These are phyloP conservation scores for Lasiurus borealis DNA, from an alignment of 2,113 vertebrate species.

Conservation along the genomic window DNA sequence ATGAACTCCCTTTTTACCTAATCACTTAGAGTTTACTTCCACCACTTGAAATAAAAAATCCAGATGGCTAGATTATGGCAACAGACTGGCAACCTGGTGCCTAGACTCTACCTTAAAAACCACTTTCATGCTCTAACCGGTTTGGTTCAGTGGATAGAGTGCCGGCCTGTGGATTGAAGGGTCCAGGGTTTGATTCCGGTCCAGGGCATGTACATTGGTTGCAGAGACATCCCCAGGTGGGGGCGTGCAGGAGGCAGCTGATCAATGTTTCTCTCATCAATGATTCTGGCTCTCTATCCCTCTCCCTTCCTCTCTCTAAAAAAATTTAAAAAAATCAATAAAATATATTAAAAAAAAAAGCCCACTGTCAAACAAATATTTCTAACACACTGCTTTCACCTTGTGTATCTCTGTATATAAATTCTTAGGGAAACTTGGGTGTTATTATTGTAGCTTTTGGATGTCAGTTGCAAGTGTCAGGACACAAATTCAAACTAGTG, in stretches of 20 bases:
- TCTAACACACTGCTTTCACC: not conserved
- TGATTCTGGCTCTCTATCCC: no score
- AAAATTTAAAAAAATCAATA: no score
- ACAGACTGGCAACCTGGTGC: not conserved
- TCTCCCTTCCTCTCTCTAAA: no score
- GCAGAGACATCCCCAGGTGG: no score
- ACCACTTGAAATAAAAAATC: conserved; percentile 32
- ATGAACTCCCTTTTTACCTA: not conserved
- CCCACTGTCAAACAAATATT: not conserved
- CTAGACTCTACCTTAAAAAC: conserved; percentile 15
- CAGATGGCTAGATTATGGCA: not conserved
- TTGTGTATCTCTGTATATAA: not conserved
- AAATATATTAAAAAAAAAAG: no score
- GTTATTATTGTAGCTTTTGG: not conserved
- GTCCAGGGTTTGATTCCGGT: no score
- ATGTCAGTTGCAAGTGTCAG: not conserved
- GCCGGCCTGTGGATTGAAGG: no score
- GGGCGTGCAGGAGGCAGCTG: no score
- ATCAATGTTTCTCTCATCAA: no score
- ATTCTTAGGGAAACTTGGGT: not conserved
- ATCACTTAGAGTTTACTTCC: not conserved
- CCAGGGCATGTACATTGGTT: no score
- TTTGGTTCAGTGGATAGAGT: no score
- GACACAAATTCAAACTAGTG: not conserved
- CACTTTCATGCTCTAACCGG: not conserved